These are phyloP conservation scores for Polypedilum pembai DNA, from an alignment of 1,140 invertebrate genomes.

Conservation along the genomic window DNA sequence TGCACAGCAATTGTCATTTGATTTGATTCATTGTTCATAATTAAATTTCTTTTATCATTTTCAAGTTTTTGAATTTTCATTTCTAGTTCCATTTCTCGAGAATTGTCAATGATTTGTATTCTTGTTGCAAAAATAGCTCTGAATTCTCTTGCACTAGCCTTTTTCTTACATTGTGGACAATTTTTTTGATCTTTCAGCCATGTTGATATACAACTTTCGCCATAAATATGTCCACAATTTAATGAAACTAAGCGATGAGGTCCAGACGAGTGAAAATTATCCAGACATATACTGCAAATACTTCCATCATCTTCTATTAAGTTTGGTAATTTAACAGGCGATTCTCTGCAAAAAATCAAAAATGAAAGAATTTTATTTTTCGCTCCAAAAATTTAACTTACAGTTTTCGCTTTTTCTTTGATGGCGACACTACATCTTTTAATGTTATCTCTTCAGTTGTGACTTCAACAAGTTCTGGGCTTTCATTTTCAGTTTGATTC, in stretches of 20 bases:
- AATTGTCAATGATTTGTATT: not conserved
- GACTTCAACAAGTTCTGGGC: not conserved
- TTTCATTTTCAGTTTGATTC: not conserved
- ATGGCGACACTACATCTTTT: not conserved
- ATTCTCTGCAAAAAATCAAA: not conserved
- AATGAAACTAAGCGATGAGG: not conserved
- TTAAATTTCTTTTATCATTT: not conserved
- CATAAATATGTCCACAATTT: not conserved
- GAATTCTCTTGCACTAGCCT: not conserved
- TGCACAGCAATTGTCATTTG: not conserved
- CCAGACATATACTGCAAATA: not conserved
- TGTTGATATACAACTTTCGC: not conserved
- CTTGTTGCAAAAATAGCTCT: not conserved
- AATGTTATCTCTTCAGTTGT: not conserved
- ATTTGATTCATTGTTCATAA: not conserved
- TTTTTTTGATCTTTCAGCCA: not conserved
- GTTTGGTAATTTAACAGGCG: not conserved
- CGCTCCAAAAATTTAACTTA: not conserved
- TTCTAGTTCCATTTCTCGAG: conserved; percentile 18
- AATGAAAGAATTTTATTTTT: not conserved
- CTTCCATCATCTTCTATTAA: not conserved
- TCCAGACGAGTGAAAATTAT: not conserved
- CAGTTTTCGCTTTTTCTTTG: conserved; percentile 12
- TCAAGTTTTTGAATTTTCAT: not conserved
- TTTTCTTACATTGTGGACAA: not conserved